phyloP scores from a whole-genome alignment of 2,888 invertebrate genomes.

The Empis stercorea region DNA sequence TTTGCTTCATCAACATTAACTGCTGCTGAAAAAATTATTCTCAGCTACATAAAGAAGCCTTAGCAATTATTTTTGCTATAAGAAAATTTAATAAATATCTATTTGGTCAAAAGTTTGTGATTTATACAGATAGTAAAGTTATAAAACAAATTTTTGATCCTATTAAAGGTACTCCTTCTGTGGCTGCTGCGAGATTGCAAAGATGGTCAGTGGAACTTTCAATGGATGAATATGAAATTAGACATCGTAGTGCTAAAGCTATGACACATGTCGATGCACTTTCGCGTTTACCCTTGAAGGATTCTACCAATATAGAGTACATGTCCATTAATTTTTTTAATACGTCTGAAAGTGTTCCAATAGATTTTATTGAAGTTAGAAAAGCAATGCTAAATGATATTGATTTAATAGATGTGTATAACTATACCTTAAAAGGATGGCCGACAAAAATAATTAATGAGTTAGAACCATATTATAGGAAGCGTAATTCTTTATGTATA shows the following conservation, averaged over 20 bases:
- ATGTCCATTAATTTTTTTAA: constrained; percentile 1
- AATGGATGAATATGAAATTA: constrained; percentile 1
- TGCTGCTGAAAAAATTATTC: neutral
- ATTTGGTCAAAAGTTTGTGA: constrained; percentile 18
- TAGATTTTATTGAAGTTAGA: constrained; percentile 4
- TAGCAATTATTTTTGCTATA: neutral
- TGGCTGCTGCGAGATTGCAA: constrained; percentile 7
- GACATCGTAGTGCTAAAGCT: constrained; percentile 1
- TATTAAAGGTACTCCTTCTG: too few relatives aligned
- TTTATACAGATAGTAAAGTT: constrained; percentile 14
- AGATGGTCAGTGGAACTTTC: constrained; percentile 4
- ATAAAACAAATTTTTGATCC: constrained; percentile 15
- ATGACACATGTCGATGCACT: constrained; percentile 14
- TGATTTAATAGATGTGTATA: constrained; percentile 8
- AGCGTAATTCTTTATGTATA: constrained; percentile 5
- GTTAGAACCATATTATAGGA: constrained; percentile 5
- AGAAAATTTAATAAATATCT: too few relatives aligned
- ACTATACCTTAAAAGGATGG: too few relatives aligned
- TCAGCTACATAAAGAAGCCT: neutral
- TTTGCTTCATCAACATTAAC: too few relatives aligned
- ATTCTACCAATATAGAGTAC: too few relatives aligned
- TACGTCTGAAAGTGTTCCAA: neutral
- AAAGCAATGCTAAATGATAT: constrained; percentile 8
- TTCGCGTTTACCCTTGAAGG: constrained; percentile 15
- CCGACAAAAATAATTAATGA: constrained; percentile 2